Evolutionary conservation across 1,140 invertebrate genomes (phyloP), one percentile per base, ranked within the genome.

Genomic region (Hylyphantes graminicola): DNA sequence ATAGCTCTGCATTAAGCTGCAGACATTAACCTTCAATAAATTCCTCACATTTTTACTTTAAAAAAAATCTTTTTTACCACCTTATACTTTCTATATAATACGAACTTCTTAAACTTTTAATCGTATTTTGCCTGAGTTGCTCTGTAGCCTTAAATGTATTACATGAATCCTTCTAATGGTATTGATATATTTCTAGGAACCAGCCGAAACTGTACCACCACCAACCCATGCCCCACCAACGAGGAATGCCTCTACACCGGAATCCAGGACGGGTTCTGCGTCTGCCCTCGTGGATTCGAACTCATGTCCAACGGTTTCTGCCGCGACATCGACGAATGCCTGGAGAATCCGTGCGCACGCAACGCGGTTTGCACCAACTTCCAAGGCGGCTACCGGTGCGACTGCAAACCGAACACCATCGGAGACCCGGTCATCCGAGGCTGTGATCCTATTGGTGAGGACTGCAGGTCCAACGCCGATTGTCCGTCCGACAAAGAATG

Each of bases 321-420:
- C 77, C 65, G 67, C 59, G 94, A 95, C 88, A 88, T 92, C 15
- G 91, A 95, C 88, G 94, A 95, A 89, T 95, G 94, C 87, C 88
- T 91, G 12, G 90, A 92, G 83, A 90, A 89, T 79, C 95, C 95
- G 10, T 97, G 96, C 89, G 95, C 94, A 11, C 92, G 93, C 55
- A 93, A 93, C 64, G 95, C 96, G 0, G 90, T 93, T 76, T 98
- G 97, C 89, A 92, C 93, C 85, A 98, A 96, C 88, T 92, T 93
- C 3, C 91, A 93, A 85, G 96, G 95, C 65, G 93, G 93, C 12
- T 96, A 93, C 87, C 94, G 93, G 88, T 97, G 96, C 88, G 89
- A 91, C 57, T 97, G 96, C 89, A 93, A 94, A 53, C 87, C 91
- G 8, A 94, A 94, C 59, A 97, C 93, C 89, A 91, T 93, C 82